A percentile compares a stretch with the other conserved stretches of the same genome.
Evolutionary conservation across 2,797 vertebrate species (phyloP).

Genomic region (Hemibagrus guttatus): DNA sequence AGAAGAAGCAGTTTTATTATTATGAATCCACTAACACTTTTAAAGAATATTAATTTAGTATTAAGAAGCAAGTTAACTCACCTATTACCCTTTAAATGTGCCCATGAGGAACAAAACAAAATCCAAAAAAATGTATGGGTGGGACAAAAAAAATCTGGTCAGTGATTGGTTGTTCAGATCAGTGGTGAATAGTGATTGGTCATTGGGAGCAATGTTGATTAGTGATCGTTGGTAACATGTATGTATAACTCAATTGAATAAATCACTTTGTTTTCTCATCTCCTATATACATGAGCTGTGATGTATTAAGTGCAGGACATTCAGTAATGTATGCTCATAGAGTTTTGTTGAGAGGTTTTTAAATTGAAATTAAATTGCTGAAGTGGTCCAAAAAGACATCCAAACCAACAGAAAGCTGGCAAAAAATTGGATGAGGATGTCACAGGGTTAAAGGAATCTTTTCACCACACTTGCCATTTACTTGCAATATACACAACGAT

Average conservation of each 20-base stretch:
- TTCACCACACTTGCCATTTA: background rate
- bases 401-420: background rate
- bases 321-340: background rate
- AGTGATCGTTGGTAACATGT: background rate
- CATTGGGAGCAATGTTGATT: background rate
- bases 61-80: background rate
- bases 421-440: background rate
- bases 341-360: background rate
- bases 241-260: background rate
- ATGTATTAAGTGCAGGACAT: background rate
- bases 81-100: background rate
- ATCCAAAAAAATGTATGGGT: background rate
- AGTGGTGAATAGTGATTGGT: background rate
- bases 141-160: background rate
- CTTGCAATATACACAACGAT: too few relatives aligned
- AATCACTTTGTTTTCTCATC: background rate
- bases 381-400: background rate
- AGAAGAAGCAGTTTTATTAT: background rate
- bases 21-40: too few relatives aligned
- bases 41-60: too few relatives aligned
- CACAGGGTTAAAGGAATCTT: background rate
- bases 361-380: background rate
- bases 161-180: background rate
- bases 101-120: background rate
- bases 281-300: background rate